Evolutionary conservation across 2,888 invertebrate species (phyloP), one percentile per base, ranked within the genome.

Genomic region (Electrophaes corylata): DNA sequence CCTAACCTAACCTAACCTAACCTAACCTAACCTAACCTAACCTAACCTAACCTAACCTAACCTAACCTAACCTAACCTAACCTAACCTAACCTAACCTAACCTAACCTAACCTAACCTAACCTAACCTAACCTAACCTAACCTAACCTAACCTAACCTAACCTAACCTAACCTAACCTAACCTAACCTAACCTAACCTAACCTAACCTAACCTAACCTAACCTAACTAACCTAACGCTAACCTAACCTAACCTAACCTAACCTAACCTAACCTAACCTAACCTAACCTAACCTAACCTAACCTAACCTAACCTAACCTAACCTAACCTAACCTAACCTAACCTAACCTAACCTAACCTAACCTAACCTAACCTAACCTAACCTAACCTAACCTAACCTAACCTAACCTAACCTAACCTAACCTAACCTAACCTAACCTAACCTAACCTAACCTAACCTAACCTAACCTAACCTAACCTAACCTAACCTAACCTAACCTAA

Each of bases 11-110:
- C 53, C 53, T 50, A 54, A 62, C 57, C 57, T 62, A 56, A 57
- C 57, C 54, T 63, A 63, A 54, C 53, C 62, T 62, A 62, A 59
- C 62, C 62, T 63, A 63, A 57, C 60, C 60, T 63, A 60, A 60
- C 50, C 57, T 52, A 58, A 52, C 48, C 57, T 52, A 60, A 60
- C 58, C 60, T 51, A 58, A 59, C 51, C 56, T 65, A 63, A 63
- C 65, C 65, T 64, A 64, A 64, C 66, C 64, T 47, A 47, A 47
- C 47, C 46, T 48, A 46, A 46, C 46, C 46, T 46, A 46, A 46
- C 46, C 47, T 48, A 48, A 60, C 60, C 60, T 60, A 64, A 60
- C 57, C 60, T 57, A 57, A 60, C 62, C 62, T 62, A 62, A 56
- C 56, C 59, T 56, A 56, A 49, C 56, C 49, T 53, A 56, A 56